Evolutionary conservation across 2,797 vertebrate genomes (phyloP).

Genomic region (Enteromius anoplus): DNA sequence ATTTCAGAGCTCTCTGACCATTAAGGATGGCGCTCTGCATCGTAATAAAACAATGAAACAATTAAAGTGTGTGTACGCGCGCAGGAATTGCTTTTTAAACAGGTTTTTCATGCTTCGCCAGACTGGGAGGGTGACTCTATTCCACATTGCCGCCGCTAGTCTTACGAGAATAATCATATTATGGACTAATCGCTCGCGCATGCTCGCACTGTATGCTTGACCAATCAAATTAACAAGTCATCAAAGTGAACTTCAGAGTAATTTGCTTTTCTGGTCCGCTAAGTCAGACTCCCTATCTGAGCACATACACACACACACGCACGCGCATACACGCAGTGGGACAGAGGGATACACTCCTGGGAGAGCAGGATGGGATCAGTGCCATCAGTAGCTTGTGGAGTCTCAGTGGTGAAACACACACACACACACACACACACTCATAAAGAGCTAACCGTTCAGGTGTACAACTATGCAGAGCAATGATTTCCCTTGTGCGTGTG

Average conservation of each 20-base stretch:
- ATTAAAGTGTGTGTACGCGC: constrained; percentile 51
- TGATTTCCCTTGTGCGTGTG: constrained; percentile 52
- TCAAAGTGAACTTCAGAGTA: constrained; percentile 52
- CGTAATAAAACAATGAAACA: constrained; percentile 63
- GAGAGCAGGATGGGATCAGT: constrained; percentile 31
- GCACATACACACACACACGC: constrained; percentile 25
- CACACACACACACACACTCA: neutral
- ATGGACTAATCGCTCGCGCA: constrained; percentile 41
- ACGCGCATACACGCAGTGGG: constrained; percentile 9
- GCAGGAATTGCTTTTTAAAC: constrained; percentile 62
- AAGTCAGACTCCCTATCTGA: constrained; percentile 27
- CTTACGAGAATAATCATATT: constrained; percentile 56
- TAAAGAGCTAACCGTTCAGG: constrained; percentile 37
- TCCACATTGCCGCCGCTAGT: constrained; percentile 50
- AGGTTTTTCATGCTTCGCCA: constrained; percentile 57
- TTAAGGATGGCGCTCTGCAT: constrained; percentile 38
- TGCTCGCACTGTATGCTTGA: constrained; percentile 38
- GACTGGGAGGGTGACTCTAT: constrained; percentile 54
- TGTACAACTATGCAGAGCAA: constrained; percentile 46
- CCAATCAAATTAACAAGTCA: constrained; percentile 53
- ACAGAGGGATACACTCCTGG: constrained; percentile 34
- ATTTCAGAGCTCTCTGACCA: constrained; percentile 48
- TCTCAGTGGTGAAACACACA: constrained; percentile 13
- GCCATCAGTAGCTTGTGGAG: constrained; percentile 43
- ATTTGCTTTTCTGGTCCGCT: constrained; percentile 39